phyloP scores from a whole-genome alignment of 1,140 invertebrate species.

The Glossosoma conforme region DNA sequence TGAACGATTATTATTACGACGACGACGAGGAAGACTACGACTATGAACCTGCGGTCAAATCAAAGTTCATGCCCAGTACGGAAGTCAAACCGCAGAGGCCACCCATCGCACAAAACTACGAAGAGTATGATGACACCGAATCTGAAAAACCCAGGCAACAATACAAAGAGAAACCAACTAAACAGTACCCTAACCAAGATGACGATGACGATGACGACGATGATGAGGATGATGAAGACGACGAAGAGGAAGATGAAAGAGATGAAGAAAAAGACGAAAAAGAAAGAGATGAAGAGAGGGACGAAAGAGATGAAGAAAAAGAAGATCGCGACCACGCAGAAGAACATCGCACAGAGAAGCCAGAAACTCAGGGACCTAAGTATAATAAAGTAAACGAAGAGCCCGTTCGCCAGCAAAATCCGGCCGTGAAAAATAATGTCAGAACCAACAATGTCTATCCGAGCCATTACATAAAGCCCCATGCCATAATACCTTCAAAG shows the following conservation, averaged over 20 bases:
- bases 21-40: slow-evolving; percentile 50
- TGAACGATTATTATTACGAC: slow-evolving; percentile 52
- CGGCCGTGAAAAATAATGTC: too few species aligned
- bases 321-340: too few species aligned
- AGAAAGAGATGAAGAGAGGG: slow-evolving; percentile 5
- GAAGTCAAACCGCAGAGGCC: slow-evolving; percentile 50
- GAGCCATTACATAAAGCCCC: too few species aligned
- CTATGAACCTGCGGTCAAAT: slow-evolving; percentile 52
- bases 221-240: slow-evolving; percentile 23
- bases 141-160: slow-evolving; percentile 11
- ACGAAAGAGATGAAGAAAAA: not conserved
- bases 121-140: slow-evolving; percentile 45
- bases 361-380: slow-evolving; percentile 6
- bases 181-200: slow-evolving; percentile 9
- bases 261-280: slow-evolving; percentile 15
- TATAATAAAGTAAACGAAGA: too few species aligned
- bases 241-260: slow-evolving; percentile 16
- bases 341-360: slow-evolving; percentile 16
- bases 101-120: slow-evolving; percentile 48
- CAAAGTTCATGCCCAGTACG: slow-evolving; percentile 56
- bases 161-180: slow-evolving; percentile 4
- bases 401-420: too few species aligned
- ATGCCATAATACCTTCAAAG: too few species aligned
- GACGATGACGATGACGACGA: slow-evolving; percentile 31
- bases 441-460: too few species aligned